Evolutionary conservation across 1,140 invertebrate species (phyloP), one percentile per base, ranked within the genome.

Genomic region (Trinorchestia longiramus): DNA sequence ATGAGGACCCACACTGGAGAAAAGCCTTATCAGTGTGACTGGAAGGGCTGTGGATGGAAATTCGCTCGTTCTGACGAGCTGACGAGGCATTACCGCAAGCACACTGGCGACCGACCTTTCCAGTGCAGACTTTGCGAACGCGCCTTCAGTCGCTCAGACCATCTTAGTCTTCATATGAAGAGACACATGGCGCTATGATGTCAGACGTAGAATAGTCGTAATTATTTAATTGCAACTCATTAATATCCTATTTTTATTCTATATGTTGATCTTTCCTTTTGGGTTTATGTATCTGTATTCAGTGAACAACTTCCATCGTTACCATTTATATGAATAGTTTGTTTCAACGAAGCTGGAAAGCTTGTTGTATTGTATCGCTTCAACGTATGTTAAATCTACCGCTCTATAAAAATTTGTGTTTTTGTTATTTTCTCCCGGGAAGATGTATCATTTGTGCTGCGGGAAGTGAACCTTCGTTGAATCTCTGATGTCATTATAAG

Each of bases 1-100:
- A 97, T 98, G 88, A 97, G 98, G 95, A 98, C 98, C 91, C 98
- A 98, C 97, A 98, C n/a, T n/a, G n/a, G n/a, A n/a, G n/a, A n/a
- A n/a, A n/a, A n/a, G n/a, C n/a, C 98, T 0, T 99, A 99, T 97
- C 98, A 98, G 88, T 99, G 99, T 97, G 98, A 97, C 95, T 98
- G 98, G 98, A 98, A 98, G 96, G 98, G 98, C 23, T 98, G 98
- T 97, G 98, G 98, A 0, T 98, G 98, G 98, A 98, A 98, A 96
- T 98, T 98, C 97, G 98, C 98, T 8, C 97, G 98, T 88, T 98
- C 98, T 43, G 98, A 98, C 97, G 98, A 98, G 97, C 19, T 97
- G 98, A 96, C 98, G 87, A 98, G 99, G 87, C 98, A 98, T 97
- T 98, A 98, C 97, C 97, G 98, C 53, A 98, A 98, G 97, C 98